Conservation (phyloP, 2,113 vertebrate species). For the Gallinago undulata region DNA sequence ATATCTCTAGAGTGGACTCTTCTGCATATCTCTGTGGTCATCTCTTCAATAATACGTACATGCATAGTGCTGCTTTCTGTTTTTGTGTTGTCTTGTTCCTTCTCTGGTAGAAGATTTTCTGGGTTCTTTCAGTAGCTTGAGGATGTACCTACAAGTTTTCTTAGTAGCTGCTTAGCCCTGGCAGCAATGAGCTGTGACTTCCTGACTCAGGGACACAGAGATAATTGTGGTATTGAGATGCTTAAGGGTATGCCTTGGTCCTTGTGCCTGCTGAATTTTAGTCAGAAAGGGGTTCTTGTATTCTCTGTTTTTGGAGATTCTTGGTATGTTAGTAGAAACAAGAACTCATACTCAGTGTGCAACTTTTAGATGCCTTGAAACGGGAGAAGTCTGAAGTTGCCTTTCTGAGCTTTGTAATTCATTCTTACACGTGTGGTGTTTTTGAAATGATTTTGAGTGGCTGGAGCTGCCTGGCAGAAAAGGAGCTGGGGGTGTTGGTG, state of each 20-base stretch:
- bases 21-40: neutral
- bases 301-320: neutral
- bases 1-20: neutral
- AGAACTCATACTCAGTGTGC: neutral
- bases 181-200: neutral
- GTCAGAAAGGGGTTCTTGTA: neutral
- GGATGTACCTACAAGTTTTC: neutral
- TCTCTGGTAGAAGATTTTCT: neutral
- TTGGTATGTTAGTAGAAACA: neutral
- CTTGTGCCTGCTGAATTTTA: neutral
- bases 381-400: neutral
- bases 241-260: neutral
- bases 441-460: neutral
- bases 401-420: neutral
- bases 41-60: rapidly evolving
- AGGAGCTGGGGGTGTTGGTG: too few relatives aligned
- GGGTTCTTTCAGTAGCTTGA: neutral
- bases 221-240: neutral
- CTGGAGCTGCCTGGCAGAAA: too few relatives aligned
- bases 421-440: neutral
- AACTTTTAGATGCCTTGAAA: neutral
- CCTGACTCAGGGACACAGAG: neutral
- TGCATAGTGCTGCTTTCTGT: neutral
- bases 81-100: neutral
- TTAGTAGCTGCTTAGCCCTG: neutral